Base-by-base conservation (phyloP, 2,888 invertebrate genomes). In the Resseliella maxima region DNA sequence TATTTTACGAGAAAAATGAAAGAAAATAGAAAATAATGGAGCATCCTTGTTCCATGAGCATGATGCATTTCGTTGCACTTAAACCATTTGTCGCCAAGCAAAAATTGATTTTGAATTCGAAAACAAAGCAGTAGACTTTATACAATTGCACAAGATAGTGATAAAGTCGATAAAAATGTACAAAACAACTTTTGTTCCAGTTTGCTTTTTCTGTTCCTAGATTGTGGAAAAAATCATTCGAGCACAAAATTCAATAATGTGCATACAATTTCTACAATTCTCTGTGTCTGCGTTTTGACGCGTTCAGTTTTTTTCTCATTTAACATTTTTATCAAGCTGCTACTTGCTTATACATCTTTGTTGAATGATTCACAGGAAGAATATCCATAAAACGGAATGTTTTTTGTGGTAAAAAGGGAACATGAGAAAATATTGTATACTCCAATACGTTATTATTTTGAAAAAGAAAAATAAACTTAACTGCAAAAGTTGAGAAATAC, bases 221-320 rank as follows among this genome's bases (percentile, higher is more conserved):
- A 59, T 59, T 59, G 59, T 59, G 59, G 59, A 59, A 59, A 59
- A 50, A 59, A 24, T n/a, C 27, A 59, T 18, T 24, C 59, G 27
- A 59, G 59, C 59, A 24, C 27, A 59, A 59, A 59, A 59, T 59
- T 59, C 59, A 59, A 59, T 59, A 59, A 59, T 59, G 59, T 59
- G 59, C 59, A 59, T 59, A 59, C 59, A 59, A 59, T 59, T 59
- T 59, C 59, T 59, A 24, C 59, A 59, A 59, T 59, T 59, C 24
- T 59, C 59, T 59, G 59, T 59, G 6, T 59, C 59, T 27, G n/a
- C 59, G 59, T 59, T 59, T 59, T 59, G 59, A 59, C 59, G 59
- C 59, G 59, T 27, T 59, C 27, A 3, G 27, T 6, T 59, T 24
- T 59, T 59, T 59, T 24, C 59, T 24, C 27, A 27, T 24, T 24